phyloP scores from a whole-genome alignment of 2,113 vertebrate genomes.

The Ondatra zibethicus region DNA sequence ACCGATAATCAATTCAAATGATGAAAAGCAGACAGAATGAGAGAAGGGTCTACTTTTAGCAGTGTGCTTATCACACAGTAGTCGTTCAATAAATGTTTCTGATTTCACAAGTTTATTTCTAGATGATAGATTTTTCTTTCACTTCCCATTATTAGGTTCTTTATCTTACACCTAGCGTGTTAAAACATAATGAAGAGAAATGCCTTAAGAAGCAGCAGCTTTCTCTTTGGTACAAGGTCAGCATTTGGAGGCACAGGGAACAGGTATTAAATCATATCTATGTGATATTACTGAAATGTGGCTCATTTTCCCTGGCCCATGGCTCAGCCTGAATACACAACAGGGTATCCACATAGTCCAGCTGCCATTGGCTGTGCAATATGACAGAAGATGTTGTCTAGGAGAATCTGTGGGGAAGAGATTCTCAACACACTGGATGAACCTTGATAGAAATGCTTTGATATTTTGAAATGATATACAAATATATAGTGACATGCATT shows the following conservation, averaged over 20 bases:
- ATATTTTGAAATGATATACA: not conserved
- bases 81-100: not conserved
- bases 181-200: constrained; percentile 53
- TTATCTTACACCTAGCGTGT: not conserved
- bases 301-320: not conserved
- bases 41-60: not conserved
- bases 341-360: not conserved
- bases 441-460: not conserved
- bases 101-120: constrained; percentile 30
- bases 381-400: not conserved
- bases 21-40: not conserved
- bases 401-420: not conserved
- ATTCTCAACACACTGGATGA: not conserved
- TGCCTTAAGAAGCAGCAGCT: not conserved
- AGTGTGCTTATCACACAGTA: not conserved
- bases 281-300: not conserved
- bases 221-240: constrained; percentile 29
- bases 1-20: not conserved
- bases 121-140: constrained; percentile 1
- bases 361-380: too few relatives aligned
- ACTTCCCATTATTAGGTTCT: not conserved
- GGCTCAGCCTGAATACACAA: not conserved
- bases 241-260: not conserved
- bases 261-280: not conserved
- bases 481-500: not conserved